These are phyloP conservation scores for Eupsilia transversa DNA, from an alignment of 2,888 invertebrate genomes.

Conservation along the genomic window DNA sequence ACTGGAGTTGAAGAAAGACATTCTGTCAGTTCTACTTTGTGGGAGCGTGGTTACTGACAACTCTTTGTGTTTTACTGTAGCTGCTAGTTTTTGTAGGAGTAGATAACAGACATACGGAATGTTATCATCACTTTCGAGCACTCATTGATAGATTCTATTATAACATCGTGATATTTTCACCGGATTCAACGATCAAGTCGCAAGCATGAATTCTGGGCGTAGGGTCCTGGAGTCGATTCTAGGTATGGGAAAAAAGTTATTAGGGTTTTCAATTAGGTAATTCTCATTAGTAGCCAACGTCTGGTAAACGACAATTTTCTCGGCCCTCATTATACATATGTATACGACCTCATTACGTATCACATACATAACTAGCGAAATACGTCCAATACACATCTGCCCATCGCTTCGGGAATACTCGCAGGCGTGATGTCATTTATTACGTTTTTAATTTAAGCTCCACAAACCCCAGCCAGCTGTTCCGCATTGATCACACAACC, in stretches of 20 bases:
- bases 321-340: neutral
- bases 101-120: neutral
- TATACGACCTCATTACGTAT: too few species aligned
- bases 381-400: neutral
- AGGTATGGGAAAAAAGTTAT: neutral
- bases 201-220: too few species aligned
- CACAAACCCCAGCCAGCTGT: neutral
- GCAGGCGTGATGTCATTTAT: neutral
- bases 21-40: constrained; percentile 33
- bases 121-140: neutral
- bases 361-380: too few species aligned
- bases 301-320: neutral
- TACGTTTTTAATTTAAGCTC: neutral
- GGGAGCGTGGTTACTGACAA: constrained; percentile 13
- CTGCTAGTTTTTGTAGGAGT: constrained; percentile 4
- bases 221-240: neutral
- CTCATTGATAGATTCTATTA: neutral
- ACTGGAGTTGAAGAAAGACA: constrained; percentile 33
- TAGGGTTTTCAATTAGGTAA: neutral
- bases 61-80: constrained; percentile 33
- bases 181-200: too few species aligned
- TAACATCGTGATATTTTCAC: too few species aligned
- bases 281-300: neutral
- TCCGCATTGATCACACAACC: constrained; percentile 1
- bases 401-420: neutral